These are phyloP conservation scores for Cantharis nigra DNA, from an alignment of 2,888 invertebrate species.

Conservation along the genomic window DNA sequence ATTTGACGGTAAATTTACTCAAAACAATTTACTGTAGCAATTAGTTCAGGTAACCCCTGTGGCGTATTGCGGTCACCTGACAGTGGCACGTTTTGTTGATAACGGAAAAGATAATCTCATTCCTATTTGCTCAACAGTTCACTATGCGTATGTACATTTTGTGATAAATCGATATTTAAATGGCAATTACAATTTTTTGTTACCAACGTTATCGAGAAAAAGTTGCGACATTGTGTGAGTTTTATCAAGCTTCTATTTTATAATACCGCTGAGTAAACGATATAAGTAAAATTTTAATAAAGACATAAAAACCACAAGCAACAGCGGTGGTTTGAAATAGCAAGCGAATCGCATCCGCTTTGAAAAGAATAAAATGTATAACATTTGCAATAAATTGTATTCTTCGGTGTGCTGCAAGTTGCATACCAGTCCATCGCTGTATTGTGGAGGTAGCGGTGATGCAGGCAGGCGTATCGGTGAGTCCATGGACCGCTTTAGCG, in stretches of 20 bases:
- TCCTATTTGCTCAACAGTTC: slow-evolving; percentile 4
- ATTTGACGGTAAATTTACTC: slow-evolving; percentile 5
- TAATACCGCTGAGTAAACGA: background rate
- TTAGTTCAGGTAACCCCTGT: slow-evolving; percentile 10
- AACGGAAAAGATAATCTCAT: slow-evolving; percentile 9
- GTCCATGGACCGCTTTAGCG: background rate
- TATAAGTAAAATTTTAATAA: background rate
- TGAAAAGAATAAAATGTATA: background rate
- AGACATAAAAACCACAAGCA: background rate
- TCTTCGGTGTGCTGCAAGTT: background rate
- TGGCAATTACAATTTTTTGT: background rate
- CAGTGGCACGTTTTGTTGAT: slow-evolving; percentile 4
- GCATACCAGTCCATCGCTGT: background rate
- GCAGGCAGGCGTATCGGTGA: background rate
- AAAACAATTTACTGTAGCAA: slow-evolving; percentile 11
- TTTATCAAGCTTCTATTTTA: background rate
- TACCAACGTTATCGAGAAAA: background rate
- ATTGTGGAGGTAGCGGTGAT: background rate
- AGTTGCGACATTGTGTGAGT: background rate
- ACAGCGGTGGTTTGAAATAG: background rate
- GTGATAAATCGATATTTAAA: background rate
- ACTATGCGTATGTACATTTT: background rate
- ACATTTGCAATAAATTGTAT: background rate
- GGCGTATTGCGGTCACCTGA: slow-evolving; percentile 12
- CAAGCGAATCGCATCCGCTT: too few relatives aligned